Evolutionary conservation across 64 coral and sea anemone genomes (phyloP), one percentile per base, ranked within the genome.

Genomic region (Catalaphyllia jardinei): DNA sequence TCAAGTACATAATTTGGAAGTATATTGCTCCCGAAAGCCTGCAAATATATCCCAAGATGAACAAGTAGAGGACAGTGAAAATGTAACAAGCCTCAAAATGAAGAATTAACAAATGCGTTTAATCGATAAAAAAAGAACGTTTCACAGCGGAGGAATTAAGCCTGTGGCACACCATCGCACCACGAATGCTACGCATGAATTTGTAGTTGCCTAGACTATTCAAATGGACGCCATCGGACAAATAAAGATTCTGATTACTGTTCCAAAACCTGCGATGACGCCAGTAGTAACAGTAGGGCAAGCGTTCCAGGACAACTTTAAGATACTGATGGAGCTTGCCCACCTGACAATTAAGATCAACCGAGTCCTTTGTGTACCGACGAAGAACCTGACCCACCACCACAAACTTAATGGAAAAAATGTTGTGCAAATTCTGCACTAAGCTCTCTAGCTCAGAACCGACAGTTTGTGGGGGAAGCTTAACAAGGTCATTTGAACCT

Each of bases 261-360:
- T 54, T 54, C 52, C 52, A 54, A 13, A 13, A 54, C 39, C 74
- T 17, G 31, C 38, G 1, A 18, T 42, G 74, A 20, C 31, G 30
- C 74, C 74, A 76, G 74, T 76, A 76, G 42, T 76, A 76, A 16
- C 74, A 76, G 42, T 54, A 76, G 42, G 74, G 31, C 74, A 76
- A 76, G 9, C 15, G 31, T 16, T 76, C 74, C 4, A 76, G 74
- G 8, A 76, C 74, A 15, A 39, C 31, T 14, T 76, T 76, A 16
- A 76, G 74, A 42, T 76, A 76, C 12, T 76, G 74, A 20, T 76
- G 74, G 35, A 76, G 74, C 74, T 76, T 38, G 74, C 30, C 31
- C 74, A 49, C 74, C 33, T 46, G 49, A 76, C 33, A 42, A 39
- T 76, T 76, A 76, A 18, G 49, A 17, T 76, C 74, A 6, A 39